phyloP scores from a whole-genome alignment of 2,888 invertebrate genomes.

The Creontiades dilutus region DNA sequence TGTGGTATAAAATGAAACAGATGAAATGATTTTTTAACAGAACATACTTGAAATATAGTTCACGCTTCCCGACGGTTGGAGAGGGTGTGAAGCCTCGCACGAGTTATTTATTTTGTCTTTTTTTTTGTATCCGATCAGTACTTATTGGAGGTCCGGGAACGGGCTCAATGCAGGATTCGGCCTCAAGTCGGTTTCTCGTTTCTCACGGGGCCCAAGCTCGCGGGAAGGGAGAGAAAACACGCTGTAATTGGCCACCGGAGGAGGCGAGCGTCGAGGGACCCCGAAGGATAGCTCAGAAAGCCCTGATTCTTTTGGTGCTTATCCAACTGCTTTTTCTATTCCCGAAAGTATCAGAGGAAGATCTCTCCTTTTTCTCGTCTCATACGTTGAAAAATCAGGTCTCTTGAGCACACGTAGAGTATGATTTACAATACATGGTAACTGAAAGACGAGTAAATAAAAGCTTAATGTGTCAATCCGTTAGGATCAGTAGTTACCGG shows the following conservation, averaged over 20 bases:
- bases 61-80: too few relatives aligned
- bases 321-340: background rate
- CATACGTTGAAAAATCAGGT: background rate
- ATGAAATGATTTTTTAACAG: too few relatives aligned
- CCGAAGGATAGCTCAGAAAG: background rate
- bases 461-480: too few relatives aligned
- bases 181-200: conserved; percentile 17
- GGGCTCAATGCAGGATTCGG: conserved; percentile 6
- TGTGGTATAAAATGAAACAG: too few relatives aligned
- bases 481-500: too few relatives aligned
- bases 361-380: background rate
- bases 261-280: conserved; percentile 3
- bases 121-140: background rate
- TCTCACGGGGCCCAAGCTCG: conserved; percentile 22
- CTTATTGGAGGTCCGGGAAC: background rate
- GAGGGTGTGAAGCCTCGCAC: too few relatives aligned
- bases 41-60: too few relatives aligned
- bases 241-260: conserved; percentile 36
- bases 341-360: background rate
- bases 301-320: conserved; percentile 16
- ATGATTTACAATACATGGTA: background rate
- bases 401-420: background rate
- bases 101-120: background rate
- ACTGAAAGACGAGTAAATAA: too few relatives aligned
- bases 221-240: conserved; percentile 24